phyloP scores from a whole-genome alignment of 2,797 vertebrate species.

The Acrossocheilus wenchowensis region DNA sequence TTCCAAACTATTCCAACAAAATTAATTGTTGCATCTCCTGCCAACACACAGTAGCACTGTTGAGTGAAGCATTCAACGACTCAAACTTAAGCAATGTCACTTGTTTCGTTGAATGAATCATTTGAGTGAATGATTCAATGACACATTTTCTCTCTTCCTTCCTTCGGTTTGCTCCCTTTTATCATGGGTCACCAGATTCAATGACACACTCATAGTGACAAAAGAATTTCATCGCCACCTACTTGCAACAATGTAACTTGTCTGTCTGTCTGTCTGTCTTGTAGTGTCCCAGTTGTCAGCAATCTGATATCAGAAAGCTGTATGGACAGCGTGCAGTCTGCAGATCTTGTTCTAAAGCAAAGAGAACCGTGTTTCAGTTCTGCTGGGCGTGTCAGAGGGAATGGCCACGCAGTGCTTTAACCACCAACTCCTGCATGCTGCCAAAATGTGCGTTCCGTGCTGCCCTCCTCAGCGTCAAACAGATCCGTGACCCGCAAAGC shows the following conservation, averaged over 20 bases:
- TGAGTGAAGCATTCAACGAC: background rate
- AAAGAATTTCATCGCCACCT: background rate
- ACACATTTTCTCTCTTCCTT: too few species aligned
- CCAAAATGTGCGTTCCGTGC: constrained; percentile 56
- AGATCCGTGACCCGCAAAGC: constrained; percentile 27
- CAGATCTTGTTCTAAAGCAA: constrained; percentile 41
- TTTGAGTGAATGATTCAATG: background rate
- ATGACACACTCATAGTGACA: background rate
- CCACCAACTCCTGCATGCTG: constrained; percentile 38
- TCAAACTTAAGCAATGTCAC: background rate
- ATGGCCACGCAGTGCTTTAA: constrained; percentile 29
- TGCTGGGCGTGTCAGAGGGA: constrained; percentile 62
- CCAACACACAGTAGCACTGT: background rate
- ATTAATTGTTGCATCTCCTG: background rate
- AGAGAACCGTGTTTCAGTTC: constrained; percentile 55
- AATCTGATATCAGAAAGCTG: background rate
- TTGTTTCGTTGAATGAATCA: background rate
- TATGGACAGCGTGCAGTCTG: constrained; percentile 52
- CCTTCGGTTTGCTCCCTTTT: too few species aligned
- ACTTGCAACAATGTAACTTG: background rate
- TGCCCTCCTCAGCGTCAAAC: constrained; percentile 54
- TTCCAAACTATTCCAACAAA: background rate
- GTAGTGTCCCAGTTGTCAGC: constrained; percentile 56
- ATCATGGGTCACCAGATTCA: too few species aligned
- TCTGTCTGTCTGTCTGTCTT: background rate